A percentile compares a stretch with the other conserved stretches of the same genome.
phyloP scores from a whole-genome alignment of 2,797 vertebrate species.

The Paedocypris micromegethes region DNA sequence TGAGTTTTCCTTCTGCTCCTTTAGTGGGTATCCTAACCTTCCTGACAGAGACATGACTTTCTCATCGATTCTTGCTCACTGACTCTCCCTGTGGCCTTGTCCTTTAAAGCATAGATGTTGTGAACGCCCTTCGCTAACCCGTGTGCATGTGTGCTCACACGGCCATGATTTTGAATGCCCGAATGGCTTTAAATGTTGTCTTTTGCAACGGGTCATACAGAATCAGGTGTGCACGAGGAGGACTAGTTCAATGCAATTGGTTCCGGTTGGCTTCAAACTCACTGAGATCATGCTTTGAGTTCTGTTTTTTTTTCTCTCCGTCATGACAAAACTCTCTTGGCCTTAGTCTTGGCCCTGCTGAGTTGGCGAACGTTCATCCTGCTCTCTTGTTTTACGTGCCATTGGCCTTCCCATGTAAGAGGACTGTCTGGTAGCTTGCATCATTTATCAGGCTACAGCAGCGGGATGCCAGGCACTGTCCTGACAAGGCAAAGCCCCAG shows the following conservation, averaged over 20 bases:
- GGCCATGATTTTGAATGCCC: constrained; percentile 44
- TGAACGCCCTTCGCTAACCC: constrained; percentile 42
- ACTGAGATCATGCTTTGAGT: constrained; percentile 11
- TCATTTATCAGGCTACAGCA: constrained; percentile 65
- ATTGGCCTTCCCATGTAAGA: constrained; percentile 62
- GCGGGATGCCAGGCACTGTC: constrained; percentile 55
- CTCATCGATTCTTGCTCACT: constrained; percentile 73
- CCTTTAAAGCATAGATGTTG: constrained; percentile 65
- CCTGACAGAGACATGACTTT: constrained; percentile 54
- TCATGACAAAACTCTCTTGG: constrained; percentile 41
- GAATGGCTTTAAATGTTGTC: constrained; percentile 15
- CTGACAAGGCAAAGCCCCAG: constrained; percentile 29
- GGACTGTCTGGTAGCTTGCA: constrained; percentile 63
- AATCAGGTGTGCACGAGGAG: constrained; percentile 21
- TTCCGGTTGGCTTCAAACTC: constrained; percentile 27
- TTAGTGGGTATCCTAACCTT: constrained; percentile 49
- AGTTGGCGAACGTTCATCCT: constrained; percentile 54
- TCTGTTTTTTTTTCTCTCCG: background rate
- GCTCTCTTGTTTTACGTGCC: constrained; percentile 61
- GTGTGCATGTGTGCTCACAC: constrained; percentile 30
- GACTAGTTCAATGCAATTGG: background rate
- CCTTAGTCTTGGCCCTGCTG: constrained; percentile 47
- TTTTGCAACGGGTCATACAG: constrained; percentile 8
- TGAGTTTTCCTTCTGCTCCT: constrained; percentile 49
- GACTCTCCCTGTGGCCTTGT: constrained; percentile 63